Evolutionary conservation across 30 jellyfish, hydroid and myxozoan species (phyloP).

Genomic region (Cassiopea xamachana): DNA sequence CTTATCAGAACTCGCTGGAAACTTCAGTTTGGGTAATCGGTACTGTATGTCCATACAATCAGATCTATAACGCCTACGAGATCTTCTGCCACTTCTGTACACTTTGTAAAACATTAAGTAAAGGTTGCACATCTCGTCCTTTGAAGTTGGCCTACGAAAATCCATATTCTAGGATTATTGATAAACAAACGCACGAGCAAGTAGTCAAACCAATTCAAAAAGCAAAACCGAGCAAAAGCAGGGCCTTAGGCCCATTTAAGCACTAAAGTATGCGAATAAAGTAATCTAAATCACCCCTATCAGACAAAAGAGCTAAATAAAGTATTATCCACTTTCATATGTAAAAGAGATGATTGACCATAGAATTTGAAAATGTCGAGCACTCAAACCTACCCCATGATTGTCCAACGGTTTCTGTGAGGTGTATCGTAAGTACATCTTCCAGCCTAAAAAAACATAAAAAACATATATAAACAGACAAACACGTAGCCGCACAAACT

Average conservation of each 20-base stretch:
- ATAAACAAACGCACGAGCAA: too few species aligned
- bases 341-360: too few species aligned
- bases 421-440: slow-evolving; percentile 89
- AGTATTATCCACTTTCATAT: too few species aligned
- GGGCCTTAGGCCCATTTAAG: too few species aligned
- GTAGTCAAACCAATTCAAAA: too few species aligned
- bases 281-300: too few species aligned
- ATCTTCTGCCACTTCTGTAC: slow-evolving; percentile 1
- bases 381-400: slow-evolving; percentile 71
- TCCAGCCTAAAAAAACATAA: slow-evolving; percentile 74
- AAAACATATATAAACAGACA: not conserved
- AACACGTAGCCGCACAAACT: too few species aligned
- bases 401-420: slow-evolving; percentile 66
- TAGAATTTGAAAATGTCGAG: too few species aligned
- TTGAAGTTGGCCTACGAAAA: slow-evolving; percentile 63
- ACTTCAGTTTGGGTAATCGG: slow-evolving; percentile 16
- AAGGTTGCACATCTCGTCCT: slow-evolving; percentile 89
- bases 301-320: too few species aligned
- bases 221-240: too few species aligned
- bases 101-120: slow-evolving; percentile 83
- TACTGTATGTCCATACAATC: slow-evolving; percentile 49
- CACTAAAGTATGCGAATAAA: too few species aligned
- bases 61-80: not conserved
- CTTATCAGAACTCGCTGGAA: slow-evolving; percentile 67
- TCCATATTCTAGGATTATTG: too few species aligned